These are phyloP conservation scores for Danio tinwini DNA, from an alignment of 2,797 vertebrate genomes.

Conservation along the genomic window DNA sequence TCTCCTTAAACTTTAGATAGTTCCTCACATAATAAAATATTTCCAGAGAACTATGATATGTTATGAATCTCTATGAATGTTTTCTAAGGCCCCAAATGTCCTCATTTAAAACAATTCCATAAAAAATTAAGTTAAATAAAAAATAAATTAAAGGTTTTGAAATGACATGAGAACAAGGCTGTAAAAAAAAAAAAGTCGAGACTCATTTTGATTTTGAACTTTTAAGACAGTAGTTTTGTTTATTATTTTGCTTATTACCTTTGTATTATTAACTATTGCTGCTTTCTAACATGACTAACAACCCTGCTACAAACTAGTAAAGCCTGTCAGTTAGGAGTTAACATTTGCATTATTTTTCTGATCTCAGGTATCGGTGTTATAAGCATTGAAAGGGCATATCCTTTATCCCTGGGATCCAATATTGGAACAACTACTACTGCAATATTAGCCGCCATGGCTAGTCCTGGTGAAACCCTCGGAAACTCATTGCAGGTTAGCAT, in stretches of 20 bases:
- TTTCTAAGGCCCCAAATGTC: background rate
- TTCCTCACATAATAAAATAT: background rate
- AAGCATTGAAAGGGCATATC: conserved; percentile 91
- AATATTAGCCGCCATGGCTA: conserved; percentile 91
- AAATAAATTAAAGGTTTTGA: background rate
- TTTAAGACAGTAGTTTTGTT: background rate
- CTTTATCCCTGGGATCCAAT: conserved; percentile 92
- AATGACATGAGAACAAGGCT: background rate
- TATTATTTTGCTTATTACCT: background rate
- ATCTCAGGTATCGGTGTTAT: conserved; percentile 90
- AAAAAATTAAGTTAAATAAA: background rate
- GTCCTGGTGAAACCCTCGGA: conserved; percentile 84
- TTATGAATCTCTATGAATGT: background rate
- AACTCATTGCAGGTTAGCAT: conserved; percentile 86
- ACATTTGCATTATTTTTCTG: conserved; percentile 28
- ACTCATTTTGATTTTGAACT: too few species aligned
- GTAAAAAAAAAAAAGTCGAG: too few species aligned
- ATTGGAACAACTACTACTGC: conserved; percentile 97
- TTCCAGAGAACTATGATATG: too few species aligned
- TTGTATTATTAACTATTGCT: background rate
- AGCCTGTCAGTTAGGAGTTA: background rate
- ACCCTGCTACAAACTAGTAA: background rate
- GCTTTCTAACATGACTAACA: background rate
- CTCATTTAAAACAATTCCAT: background rate
- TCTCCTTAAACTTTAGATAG: background rate